phyloP scores from a whole-genome alignment of 2,888 invertebrate species.

The Dryobota labecula region DNA sequence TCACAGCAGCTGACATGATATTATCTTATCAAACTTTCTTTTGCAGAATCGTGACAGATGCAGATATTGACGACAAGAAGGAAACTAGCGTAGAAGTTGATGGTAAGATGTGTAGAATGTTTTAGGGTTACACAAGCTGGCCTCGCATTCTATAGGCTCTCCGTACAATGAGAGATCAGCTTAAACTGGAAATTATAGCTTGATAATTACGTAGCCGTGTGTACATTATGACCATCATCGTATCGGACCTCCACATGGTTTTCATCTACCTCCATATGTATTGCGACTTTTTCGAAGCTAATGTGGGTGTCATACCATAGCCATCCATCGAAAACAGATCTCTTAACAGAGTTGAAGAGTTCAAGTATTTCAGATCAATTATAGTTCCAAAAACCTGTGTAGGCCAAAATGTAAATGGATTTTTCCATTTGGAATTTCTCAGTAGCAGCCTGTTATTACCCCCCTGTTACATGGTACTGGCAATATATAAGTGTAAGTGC shows the following conservation, averaged over 20 bases:
- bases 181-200: background rate
- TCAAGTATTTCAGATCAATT: too few relatives aligned
- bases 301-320: too few relatives aligned
- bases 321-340: too few relatives aligned
- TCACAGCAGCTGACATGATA: background rate
- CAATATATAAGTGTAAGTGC: background rate
- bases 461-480: background rate
- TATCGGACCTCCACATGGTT: background rate
- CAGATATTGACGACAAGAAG: constrained; percentile 46
- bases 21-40: constrained; percentile 2
- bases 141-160: background rate
- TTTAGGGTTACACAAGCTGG: background rate
- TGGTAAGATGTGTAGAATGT: constrained; percentile 62
- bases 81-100: constrained; percentile 65
- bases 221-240: background rate
- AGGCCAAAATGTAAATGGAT: background rate
- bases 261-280: too few relatives aligned
- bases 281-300: too few relatives aligned
- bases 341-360: too few relatives aligned
- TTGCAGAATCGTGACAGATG: constrained; percentile 70
- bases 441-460: background rate
- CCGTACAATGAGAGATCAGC: background rate
- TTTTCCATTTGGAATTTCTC: background rate
- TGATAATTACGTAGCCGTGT: background rate
- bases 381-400: too few relatives aligned